Evolutionary conservation across 2,888 invertebrate species (phyloP).

Genomic region (Drosophila melanocephala): DNA sequence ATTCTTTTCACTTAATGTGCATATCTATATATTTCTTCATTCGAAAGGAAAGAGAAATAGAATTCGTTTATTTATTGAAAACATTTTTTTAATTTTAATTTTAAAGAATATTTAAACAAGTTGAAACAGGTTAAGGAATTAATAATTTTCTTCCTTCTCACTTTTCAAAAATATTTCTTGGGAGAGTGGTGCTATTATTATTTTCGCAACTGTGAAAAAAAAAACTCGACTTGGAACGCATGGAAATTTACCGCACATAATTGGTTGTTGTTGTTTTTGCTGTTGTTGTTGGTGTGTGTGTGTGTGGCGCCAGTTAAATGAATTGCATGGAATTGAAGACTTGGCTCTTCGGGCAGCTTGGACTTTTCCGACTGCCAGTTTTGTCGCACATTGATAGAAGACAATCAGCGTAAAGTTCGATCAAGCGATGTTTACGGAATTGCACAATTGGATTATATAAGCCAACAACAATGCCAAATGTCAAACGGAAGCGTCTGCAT

Average conservation of each 20-base stretch:
- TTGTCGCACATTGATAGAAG: conserved; percentile 34
- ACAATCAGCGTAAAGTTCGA: conserved; percentile 44
- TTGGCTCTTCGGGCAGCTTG: conserved; percentile 25
- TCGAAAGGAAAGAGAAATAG: neutral
- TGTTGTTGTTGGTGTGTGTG: conserved; percentile 8
- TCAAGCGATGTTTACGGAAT: conserved; percentile 71
- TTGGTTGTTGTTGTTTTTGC: conserved; percentile 34
- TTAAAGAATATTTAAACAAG: neutral
- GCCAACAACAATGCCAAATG: conserved; percentile 38
- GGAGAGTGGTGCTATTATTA: neutral
- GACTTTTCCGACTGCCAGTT: conserved; percentile 29
- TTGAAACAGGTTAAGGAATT: neutral
- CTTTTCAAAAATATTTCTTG: neutral
- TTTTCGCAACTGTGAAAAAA: neutral
- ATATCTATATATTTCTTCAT: neutral
- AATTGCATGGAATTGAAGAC: conserved; percentile 61
- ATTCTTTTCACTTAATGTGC: neutral
- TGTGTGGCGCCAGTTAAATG: conserved; percentile 68
- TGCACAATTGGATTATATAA: conserved; percentile 72
- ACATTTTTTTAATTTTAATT: neutral
- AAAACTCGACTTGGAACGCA: conserved; percentile 24
- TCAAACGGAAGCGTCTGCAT: conserved; percentile 42
- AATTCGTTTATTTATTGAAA: neutral
- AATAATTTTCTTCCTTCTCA: neutral
- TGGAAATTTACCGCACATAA: conserved; percentile 57